A percentile compares a stretch with the other conserved stretches of the same genome.
Conservation (phyloP, 2,797 vertebrate genomes). For the Neosalanx taihuensis region DNA sequence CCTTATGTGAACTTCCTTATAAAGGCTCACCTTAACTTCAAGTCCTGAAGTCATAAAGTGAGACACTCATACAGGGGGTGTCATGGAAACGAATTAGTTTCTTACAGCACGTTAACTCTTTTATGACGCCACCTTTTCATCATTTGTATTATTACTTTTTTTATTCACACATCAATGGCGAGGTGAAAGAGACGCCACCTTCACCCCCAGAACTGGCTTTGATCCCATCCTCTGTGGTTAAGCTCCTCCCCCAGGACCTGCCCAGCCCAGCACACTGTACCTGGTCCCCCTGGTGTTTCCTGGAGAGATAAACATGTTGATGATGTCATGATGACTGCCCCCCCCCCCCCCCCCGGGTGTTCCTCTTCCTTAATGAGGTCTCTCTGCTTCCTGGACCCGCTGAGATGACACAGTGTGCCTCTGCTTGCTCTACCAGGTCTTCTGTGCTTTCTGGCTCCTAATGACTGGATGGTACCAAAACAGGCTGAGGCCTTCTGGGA, state of each 20-base stretch:
- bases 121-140: neutral
- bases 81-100: neutral
- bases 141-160: too few relatives aligned
- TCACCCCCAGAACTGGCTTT: neutral
- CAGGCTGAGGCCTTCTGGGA: slow-evolving; percentile 51
- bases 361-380: slow-evolving; percentile 52
- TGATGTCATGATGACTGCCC: slow-evolving; percentile 44
- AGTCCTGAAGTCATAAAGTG: neutral
- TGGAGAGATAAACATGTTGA: slow-evolving; percentile 61
- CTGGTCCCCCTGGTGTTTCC: slow-evolving; percentile 36
- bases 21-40: neutral
- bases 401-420: slow-evolving; percentile 42
- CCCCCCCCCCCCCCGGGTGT: slow-evolving; percentile 53
- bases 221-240: neutral
- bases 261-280: neutral
- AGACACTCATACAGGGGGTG: neutral
- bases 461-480: slow-evolving; percentile 53
- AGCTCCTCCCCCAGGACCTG: neutral
- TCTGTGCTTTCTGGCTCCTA: slow-evolving; percentile 48
- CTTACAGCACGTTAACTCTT: neutral
- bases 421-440: slow-evolving; percentile 40
- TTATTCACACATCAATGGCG: neutral
- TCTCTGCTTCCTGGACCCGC: slow-evolving; percentile 33
- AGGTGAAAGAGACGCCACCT: neutral
- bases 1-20: neutral